Conservation (phyloP, 2,888 invertebrate species). For the Erebia epiphron region DNA sequence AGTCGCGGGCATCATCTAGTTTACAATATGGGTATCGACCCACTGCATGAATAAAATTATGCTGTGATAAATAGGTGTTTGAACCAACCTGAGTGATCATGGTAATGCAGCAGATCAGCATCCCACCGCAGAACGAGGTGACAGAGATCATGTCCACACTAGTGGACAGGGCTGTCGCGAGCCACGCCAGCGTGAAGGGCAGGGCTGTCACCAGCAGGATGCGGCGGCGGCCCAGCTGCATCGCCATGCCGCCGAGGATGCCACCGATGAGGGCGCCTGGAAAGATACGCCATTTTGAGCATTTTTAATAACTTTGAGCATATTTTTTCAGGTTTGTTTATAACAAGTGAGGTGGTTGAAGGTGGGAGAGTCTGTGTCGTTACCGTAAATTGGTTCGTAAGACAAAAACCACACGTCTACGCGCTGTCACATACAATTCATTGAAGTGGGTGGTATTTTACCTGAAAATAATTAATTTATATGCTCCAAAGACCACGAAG, state of each 20-base stretch:
- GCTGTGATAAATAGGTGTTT: not conserved
- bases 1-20: too few species aligned
- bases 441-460: too few species aligned
- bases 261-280: constrained; percentile 91
- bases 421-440: too few species aligned
- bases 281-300: constrained; percentile 10
- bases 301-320: too few species aligned
- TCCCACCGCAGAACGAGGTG: constrained; percentile 91
- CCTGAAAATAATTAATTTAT: too few species aligned
- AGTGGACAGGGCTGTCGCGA: constrained; percentile 88
- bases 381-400: too few species aligned
- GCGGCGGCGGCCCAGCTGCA: constrained; percentile 88
- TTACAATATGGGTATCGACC: too few species aligned
- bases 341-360: too few species aligned
- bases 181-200: constrained; percentile 90
- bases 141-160: constrained; percentile 89
- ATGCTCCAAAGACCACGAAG: too few species aligned
- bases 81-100: constrained; percentile 86
- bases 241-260: constrained; percentile 89
- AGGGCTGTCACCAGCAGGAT: constrained; percentile 87
- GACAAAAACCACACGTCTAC: too few species aligned
- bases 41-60: too few species aligned
- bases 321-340: not conserved
- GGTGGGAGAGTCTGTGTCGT: too few species aligned
- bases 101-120: constrained; percentile 88